Base-by-base conservation (phyloP, 2,888 invertebrate genomes). In the Taphrorychus bicolor region DNA sequence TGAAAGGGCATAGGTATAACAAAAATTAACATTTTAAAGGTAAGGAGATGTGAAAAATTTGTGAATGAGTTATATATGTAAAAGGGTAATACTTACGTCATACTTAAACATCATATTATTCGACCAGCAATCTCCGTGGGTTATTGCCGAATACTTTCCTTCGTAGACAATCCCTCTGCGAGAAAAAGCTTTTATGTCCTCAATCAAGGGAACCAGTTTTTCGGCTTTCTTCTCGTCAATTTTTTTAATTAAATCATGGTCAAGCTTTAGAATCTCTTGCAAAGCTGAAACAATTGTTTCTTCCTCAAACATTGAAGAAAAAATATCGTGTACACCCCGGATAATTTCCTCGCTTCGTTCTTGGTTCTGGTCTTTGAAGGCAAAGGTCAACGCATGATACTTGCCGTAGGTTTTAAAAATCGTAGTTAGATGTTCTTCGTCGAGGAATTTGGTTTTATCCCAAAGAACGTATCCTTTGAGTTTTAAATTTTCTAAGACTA, bases 91-190 rank as follows among this genome's bases (percentile, higher is more conserved):
- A 66, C 70, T 70, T 53, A 67, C 69, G 58, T 62, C 57, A 60
- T 70, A 68, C 59, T 71, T 70, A 60, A 71, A 72, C 62, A 72
- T 52, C 59, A 71, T 68, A 57, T 70, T 71, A 63, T 68, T 68
- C 14, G 68, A 68, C 68, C 68, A 68, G 16, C 68, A 68, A 18
- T 68, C 68, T 21, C 56, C 71, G 66, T 72, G 71, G 24, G 61
- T 59, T 22, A 66, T 23, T 22, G 18, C 24, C 5, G 56, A 48
- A 57, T 64, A 65, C 56, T 61, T 40, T 56, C 70, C 65, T 41
- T 70, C 64, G 49, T 67, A 67, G 14, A 45, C 2, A 7, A 4
- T 7, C 5, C 45, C 45, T 14, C 14, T 45, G 2, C 11, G 0
- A 14, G 17, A 32, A 2, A 32, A 32, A 32, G 7, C 3, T 32